Base-by-base conservation (phyloP, 2,888 invertebrate species). In the Pocota personata region DNA sequence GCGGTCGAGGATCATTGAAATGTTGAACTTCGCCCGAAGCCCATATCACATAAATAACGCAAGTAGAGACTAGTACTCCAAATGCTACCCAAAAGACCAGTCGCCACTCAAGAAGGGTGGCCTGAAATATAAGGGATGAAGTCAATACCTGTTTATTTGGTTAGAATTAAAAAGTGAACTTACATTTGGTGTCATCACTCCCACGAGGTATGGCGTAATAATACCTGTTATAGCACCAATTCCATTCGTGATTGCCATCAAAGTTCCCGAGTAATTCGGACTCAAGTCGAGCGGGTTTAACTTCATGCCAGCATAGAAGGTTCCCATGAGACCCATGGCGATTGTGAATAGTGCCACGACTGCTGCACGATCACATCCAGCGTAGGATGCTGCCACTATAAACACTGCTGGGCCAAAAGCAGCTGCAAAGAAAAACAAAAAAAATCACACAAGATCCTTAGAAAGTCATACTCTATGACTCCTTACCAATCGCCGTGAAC, bases 1-100 rank as follows among this genome's bases (percentile, higher is more conserved):
- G 57, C 35, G 83, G 94, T 87, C 77, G 77, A 16, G 83, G 87
- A 19, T 95, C 94, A 88, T 97, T 96, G 96, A 96, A 97, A 89
- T 94, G 94, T 84, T 96, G 95, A 40, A 95, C 94, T 50, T 97
- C 95, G 0, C 95, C 97, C 86, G 95, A 95, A 0, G 96, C 96
- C 90, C 94, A 96, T 6, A 95, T 66, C 0, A 95, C 88, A 90
- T 95, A 97, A 3, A 96, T 90, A 0, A 95, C 48, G 89, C 96
- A 96, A 1, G 96, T 95, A 0, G 94, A 87, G 0, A 95, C 91
- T 77, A 97, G 94, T 2, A 97, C 94, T 0, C 90, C 95, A 12
- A 96, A 93, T 37, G 96, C 95, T n/a, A 97, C 95, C 95, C 96
- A 96, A 90, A 97, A 97, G 0, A 97, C 96, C 0, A 94, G 89